Percentiles rank a stretch among this genome's conserved stretches.
phyloP scores from a whole-genome alignment of 2,888 invertebrate species.

The Cryptus viduatorius region DNA sequence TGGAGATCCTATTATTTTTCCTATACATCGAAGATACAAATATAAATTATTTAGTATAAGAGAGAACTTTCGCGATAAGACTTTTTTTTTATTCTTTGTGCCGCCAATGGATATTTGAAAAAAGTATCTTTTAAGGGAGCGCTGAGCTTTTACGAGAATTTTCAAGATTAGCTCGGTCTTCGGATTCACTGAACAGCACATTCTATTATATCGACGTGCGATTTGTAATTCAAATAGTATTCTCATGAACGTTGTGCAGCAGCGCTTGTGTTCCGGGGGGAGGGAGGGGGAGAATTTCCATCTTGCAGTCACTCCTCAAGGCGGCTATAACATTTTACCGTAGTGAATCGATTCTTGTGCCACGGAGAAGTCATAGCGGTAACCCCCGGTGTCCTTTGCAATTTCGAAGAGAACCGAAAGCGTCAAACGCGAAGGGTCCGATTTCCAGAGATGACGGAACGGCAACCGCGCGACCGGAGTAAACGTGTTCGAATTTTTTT shows the following conservation, averaged over 20 bases:
- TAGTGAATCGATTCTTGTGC: slow-evolving; percentile 20
- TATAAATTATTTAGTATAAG: too few relatives aligned
- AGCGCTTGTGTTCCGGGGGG: slow-evolving; percentile 1
- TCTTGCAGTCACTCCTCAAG: slow-evolving; percentile 37
- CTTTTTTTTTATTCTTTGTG: too few relatives aligned
- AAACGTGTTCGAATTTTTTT: too few relatives aligned
- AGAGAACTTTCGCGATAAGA: neutral
- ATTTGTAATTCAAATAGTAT: slow-evolving; percentile 75
- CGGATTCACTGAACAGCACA: slow-evolving; percentile 64
- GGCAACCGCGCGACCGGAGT: too few relatives aligned
- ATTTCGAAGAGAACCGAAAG: neutral
- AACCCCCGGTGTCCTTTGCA: neutral
- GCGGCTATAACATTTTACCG: slow-evolving; percentile 15
- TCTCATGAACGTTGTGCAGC: neutral
- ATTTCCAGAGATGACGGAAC: too few relatives aligned
- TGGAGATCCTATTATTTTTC: too few relatives aligned
- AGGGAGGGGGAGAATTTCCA: slow-evolving; percentile 45
- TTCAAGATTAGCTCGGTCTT: slow-evolving; percentile 4
- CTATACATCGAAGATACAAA: too few relatives aligned
- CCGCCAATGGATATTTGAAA: neutral
- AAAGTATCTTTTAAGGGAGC: neutral
- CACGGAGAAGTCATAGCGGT: slow-evolving; percentile 3
- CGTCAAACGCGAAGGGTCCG: neutral
- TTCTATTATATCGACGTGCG: slow-evolving; percentile 70
- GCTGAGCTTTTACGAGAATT: neutral